Conservation (phyloP, 1,140 invertebrate genomes). For the Pissodes strobi region DNA sequence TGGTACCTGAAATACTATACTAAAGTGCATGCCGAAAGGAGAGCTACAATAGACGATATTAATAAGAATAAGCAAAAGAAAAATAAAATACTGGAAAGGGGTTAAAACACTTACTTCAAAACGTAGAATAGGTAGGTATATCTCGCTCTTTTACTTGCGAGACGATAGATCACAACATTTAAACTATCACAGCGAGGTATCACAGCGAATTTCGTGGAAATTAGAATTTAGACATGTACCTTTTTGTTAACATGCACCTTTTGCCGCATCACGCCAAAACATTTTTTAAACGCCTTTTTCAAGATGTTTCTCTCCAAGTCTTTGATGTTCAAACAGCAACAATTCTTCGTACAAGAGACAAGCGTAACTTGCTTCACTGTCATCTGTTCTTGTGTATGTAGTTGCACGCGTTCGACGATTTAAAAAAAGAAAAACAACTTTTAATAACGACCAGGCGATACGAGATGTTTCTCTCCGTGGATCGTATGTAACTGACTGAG, state of each 20-base stretch:
- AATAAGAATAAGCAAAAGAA: not conserved
- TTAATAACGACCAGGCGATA: not conserved
- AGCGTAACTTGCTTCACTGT: constrained; percentile 14
- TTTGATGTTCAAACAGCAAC: not conserved
- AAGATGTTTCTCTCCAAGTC: constrained; percentile 33
- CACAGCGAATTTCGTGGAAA: constrained; percentile 26
- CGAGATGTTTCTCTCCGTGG: not conserved
- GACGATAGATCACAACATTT: constrained; percentile 17
- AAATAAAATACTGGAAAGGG: not conserved
- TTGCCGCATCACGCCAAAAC: constrained; percentile 47
- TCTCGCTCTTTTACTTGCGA: not conserved
- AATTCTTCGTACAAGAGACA: not conserved
- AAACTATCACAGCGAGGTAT: constrained; percentile 32
- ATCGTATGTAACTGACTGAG: constrained; percentile 3
- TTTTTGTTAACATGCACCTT: constrained; percentile 52
- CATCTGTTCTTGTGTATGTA: constrained; percentile 11
- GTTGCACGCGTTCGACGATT: not conserved
- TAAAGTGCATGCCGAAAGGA: too few species aligned
- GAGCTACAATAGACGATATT: too few species aligned
- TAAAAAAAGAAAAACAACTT: not conserved
- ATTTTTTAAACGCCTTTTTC: constrained; percentile 50
- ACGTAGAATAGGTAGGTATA: not conserved
- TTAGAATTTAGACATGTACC: constrained; percentile 41
- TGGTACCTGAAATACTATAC: too few species aligned
- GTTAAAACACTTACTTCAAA: constrained; percentile 10